These are phyloP conservation scores for Microctenopoma stevenorrisi DNA, from an alignment of 2,797 vertebrate species.

Conservation along the genomic window DNA sequence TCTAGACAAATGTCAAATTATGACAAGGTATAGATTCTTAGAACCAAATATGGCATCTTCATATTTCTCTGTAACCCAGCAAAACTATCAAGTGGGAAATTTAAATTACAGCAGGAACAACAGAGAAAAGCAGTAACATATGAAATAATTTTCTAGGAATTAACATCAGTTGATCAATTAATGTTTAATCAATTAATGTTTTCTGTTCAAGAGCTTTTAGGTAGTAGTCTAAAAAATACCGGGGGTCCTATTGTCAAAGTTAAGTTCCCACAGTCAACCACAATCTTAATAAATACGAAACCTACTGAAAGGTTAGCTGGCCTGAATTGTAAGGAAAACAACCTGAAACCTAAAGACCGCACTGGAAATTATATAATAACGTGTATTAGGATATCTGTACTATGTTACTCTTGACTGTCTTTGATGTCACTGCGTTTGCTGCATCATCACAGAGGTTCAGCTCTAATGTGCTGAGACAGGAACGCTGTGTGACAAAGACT, in stretches of 20 bases:
- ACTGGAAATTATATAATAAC: neutral
- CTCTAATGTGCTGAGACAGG: slow-evolving; percentile 57
- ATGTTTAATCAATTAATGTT: neutral
- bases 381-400: neutral
- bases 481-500: slow-evolving; percentile 59
- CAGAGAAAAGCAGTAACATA: neutral
- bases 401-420: slow-evolving; percentile 10
- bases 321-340: neutral
- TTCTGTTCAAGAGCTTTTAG: neutral
- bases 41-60: neutral
- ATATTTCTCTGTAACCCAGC: no score
- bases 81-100: no score
- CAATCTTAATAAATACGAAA: slow-evolving; percentile 3
- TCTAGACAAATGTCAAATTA: neutral
- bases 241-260: neutral
- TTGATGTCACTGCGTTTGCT: slow-evolving; percentile 34
- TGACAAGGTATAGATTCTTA: no score
- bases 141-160: neutral
- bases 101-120: neutral
- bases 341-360: neutral
- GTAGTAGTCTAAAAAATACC: neutral
- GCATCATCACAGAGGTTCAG: slow-evolving; percentile 49
- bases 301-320: slow-evolving; percentile 1
- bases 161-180: neutral
- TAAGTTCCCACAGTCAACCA: slow-evolving; percentile 15